Evolutionary conservation across 2,888 invertebrate species (phyloP).

Genomic region (Peribatodes rhomboidaria): DNA sequence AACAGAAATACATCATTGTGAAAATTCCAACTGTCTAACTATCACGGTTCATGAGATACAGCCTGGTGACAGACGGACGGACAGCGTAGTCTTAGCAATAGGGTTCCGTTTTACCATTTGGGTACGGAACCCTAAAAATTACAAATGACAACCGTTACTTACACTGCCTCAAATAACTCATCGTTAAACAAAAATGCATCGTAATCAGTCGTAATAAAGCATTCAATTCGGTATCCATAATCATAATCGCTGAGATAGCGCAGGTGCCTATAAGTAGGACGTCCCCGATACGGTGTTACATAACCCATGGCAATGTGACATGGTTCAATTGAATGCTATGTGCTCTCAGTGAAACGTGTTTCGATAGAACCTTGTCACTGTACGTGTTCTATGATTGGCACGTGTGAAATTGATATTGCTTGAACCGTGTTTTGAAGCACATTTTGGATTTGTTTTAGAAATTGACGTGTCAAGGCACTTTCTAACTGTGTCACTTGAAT

Average conservation of each 20-base stretch:
- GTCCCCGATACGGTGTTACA: conserved; percentile 47
- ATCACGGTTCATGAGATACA: too few relatives aligned
- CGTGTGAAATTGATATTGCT: conserved; percentile 29
- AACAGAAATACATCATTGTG: too few relatives aligned
- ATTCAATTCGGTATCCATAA: conserved; percentile 18
- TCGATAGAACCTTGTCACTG: conserved; percentile 37
- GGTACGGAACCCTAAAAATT: too few relatives aligned
- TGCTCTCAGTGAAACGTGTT: conserved; percentile 32
- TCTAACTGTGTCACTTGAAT: neutral
- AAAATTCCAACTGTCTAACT: too few relatives aligned
- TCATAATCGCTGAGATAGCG: conserved; percentile 42
- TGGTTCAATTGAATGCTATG: conserved; percentile 39
- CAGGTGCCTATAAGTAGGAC: conserved; percentile 50
- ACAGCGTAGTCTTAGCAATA: too few relatives aligned
- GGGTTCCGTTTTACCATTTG: too few relatives aligned
- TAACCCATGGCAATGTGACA: conserved; percentile 42
- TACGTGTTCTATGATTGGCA: conserved; percentile 25
- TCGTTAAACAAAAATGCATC: conserved; percentile 25
- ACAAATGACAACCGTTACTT: conserved; percentile 12
- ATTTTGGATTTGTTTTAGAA: conserved; percentile 12
- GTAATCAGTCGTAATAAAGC: conserved; percentile 23
- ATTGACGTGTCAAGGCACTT: conserved; percentile 7
- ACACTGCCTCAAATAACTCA: conserved; percentile 13
- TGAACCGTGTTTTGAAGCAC: conserved; percentile 1
- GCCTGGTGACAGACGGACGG: too few relatives aligned